Conservation (phyloP, 2,888 invertebrate genomes). For the Epinotia bilunana region DNA sequence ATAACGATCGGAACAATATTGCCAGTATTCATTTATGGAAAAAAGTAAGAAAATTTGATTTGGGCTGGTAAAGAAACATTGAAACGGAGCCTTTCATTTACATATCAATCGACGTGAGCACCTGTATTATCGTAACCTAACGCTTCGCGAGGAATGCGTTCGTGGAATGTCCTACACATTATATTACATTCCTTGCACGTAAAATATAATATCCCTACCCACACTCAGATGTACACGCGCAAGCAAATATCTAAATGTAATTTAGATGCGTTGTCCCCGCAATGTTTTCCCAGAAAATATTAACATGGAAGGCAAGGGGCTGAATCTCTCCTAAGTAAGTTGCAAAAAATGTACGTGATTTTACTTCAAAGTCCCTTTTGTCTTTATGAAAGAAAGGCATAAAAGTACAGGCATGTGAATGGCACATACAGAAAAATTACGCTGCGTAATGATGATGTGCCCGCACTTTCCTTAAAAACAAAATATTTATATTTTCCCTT, state of each 20-base stretch:
- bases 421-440: conserved; percentile 84
- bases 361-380: conserved; percentile 85
- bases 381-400: conserved; percentile 83
- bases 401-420: conserved; percentile 82
- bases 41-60: conserved; percentile 62
- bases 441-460: conserved; percentile 83
- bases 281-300: conserved; percentile 84
- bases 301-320: conserved; percentile 83
- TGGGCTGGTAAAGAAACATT: conserved; percentile 61
- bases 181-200: conserved; percentile 83
- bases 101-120: conserved; percentile 76
- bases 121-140: conserved; percentile 62
- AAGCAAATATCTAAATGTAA: conserved; percentile 84
- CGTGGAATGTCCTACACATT: conserved; percentile 76
- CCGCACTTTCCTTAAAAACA: conserved; percentile 78
- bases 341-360: conserved; percentile 85
- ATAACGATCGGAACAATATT: conserved; percentile 34
- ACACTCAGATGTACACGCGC: conserved; percentile 79
- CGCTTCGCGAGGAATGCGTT: conserved; percentile 50
- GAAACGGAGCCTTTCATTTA: conserved; percentile 75
- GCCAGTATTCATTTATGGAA: conserved; percentile 55
- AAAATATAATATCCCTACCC: conserved; percentile 84
- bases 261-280: conserved; percentile 84
- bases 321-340: conserved; percentile 84
- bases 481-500: conserved; percentile 72